phyloP scores from a whole-genome alignment of 2,113 vertebrate species.

The Tretioscincus oriximinensis region DNA sequence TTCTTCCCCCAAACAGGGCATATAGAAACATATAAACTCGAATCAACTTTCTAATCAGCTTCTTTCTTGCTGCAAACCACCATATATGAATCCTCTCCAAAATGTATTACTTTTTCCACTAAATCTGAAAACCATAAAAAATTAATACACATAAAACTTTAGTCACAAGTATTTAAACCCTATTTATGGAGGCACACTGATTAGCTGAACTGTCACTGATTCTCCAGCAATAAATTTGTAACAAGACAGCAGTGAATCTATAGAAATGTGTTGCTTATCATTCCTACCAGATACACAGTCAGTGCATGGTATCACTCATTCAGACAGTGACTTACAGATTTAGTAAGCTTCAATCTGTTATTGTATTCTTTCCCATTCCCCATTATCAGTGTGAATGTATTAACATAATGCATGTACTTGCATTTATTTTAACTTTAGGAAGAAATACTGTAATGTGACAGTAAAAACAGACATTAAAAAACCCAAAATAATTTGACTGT shows the following conservation, averaged over 20 bases:
- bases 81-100: not conserved
- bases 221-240: not conserved
- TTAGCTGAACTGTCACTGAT: not conserved
- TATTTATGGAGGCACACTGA: not conserved
- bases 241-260: not conserved
- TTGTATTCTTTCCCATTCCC: slow-evolving; percentile 17
- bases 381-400: slow-evolving; percentile 24
- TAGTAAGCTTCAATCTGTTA: slow-evolving; percentile 23
- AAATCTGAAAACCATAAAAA: not conserved
- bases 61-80: not conserved
- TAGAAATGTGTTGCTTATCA: slow-evolving; percentile 6
- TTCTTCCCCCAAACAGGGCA: not conserved
- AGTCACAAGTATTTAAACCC: not conserved
- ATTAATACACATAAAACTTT: not conserved
- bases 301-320: not conserved
- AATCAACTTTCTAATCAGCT: not conserved
- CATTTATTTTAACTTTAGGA: not conserved
- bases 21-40: not conserved
- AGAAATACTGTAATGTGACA: not conserved
- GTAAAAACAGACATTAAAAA: slow-evolving; percentile 4
- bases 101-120: not conserved
- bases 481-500: not conserved
- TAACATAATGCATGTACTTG: slow-evolving; percentile 19
- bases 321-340: slow-evolving; percentile 1
- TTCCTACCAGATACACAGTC: not conserved